phyloP scores from a whole-genome alignment of 2,113 vertebrate genomes.

The Trichomycterus rosablanca region DNA sequence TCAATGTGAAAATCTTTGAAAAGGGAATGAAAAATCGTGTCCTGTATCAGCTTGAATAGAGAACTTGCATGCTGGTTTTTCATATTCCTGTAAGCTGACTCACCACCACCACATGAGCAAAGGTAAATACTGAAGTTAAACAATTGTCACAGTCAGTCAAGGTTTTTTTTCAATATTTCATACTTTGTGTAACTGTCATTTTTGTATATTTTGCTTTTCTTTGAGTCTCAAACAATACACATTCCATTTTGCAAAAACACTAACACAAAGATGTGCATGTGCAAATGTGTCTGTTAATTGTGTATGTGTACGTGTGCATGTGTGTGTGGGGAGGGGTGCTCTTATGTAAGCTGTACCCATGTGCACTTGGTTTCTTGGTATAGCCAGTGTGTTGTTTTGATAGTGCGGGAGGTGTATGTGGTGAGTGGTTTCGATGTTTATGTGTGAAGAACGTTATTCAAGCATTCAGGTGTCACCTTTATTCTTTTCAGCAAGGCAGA shows the following conservation, averaged over 20 bases:
- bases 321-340: no score
- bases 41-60: conserved; percentile 41
- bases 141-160: no score
- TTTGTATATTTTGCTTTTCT: no score
- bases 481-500: conserved; percentile 28
- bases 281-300: not conserved
- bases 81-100: conserved; percentile 42
- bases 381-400: conserved; percentile 24
- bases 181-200: no score
- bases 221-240: no score
- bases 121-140: no score
- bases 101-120: no score
- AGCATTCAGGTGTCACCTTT: conserved; percentile 39
- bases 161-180: no score
- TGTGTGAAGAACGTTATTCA: conserved; percentile 32
- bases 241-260: conserved; percentile 20
- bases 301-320: conserved; percentile 5
- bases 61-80: conserved; percentile 17
- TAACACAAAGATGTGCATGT: not conserved
- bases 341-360: no score
- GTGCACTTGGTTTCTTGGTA: conserved; percentile 18
- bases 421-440: conserved; percentile 30
- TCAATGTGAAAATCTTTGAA: conserved; percentile 38
- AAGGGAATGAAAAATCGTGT: conserved; percentile 38
- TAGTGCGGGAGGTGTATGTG: conserved; percentile 22